Base-by-base conservation (phyloP, 2,797 vertebrate species). In the Gymnoscopelus microlampas region DNA sequence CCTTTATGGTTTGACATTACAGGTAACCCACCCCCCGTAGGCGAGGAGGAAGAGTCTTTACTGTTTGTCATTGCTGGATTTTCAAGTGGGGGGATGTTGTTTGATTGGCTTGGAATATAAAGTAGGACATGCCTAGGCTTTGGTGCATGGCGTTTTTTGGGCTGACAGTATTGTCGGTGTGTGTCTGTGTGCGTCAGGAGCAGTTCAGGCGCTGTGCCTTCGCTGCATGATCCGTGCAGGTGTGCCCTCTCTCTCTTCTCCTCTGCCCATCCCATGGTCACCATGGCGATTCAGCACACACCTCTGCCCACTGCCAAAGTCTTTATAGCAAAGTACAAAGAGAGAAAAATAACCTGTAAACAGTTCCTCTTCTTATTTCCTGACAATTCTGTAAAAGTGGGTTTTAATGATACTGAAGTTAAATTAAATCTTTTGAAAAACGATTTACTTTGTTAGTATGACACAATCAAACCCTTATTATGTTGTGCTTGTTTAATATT, bases 1-100 rank as follows among this genome's bases (percentile, higher is more conserved):
- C 95, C 94, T 1, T 91, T 98, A 62, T 99, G 97, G 97, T 98
- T 98, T 70, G 97, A 98, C 82, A 95, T 99, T 48, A 92, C 96
- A 5, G 97, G 98, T 99, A 95, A 96, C 88, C 15, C 5, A 10
- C 39, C 44, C 5, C 23, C 14, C 49, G 0, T 32, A 6, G 32
- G 50, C n/a, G 19, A 59, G 59, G 19, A 59, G 59, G 35, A 44
- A 0, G n/a, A n/a, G 51, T 3, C 47, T 59, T 29, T 29, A 4
- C 29, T 50, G 24, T 61, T 50, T 54, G 53, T 44, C 7, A 44
- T 24, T 35, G 44, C 2, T 29, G 26, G 35, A 39, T 39, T 39
- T 39, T 39, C 35, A 39, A 5, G 7, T 39, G 35, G 13, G 49
- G 26, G 50, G 73, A 63, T 63, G 15, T 2, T 57, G 53, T 14